Conservation (phyloP, 1,140 invertebrate genomes). For the Cydia amplana region DNA sequence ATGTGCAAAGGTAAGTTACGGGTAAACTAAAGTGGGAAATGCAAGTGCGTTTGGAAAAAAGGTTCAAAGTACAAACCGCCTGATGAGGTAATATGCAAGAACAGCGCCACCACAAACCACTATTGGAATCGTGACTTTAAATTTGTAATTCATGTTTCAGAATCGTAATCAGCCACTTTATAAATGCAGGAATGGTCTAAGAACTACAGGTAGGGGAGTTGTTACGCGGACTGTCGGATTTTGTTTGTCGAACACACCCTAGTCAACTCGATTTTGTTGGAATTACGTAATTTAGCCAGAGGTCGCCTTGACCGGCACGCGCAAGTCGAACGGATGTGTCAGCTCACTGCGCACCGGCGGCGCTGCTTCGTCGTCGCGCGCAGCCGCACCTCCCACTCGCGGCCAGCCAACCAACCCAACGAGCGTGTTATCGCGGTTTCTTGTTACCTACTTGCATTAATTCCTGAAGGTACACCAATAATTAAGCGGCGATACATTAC, state of each 20-base stretch:
- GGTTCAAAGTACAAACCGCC: conserved; percentile 64
- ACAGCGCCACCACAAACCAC: conserved; percentile 75
- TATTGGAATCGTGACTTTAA: conserved; percentile 74
- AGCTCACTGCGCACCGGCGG: conserved; percentile 71
- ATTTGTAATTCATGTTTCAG: conserved; percentile 73
- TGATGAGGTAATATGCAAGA: conserved; percentile 77
- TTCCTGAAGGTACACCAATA: conserved; percentile 51
- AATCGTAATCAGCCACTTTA: conserved; percentile 50
- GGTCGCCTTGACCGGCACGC: conserved; percentile 72
- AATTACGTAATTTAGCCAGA: conserved; percentile 77
- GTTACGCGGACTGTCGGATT: conserved; percentile 52
- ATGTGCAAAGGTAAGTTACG: conserved; percentile 1
- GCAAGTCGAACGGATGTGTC: conserved; percentile 74
- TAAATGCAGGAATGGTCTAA: conserved; percentile 50
- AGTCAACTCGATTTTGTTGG: conserved; percentile 64
- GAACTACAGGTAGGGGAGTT: conserved; percentile 52
- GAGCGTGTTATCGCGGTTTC: conserved; percentile 69
- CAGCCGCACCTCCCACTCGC: conserved; percentile 69
- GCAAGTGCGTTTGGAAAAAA: conserved; percentile 19
- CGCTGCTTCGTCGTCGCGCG: conserved; percentile 58
- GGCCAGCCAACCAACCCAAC: conserved; percentile 45
- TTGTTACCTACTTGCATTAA: conserved; percentile 69
- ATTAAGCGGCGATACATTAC: conserved; percentile 64
- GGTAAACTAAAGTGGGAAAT: neutral
- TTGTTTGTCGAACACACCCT: conserved; percentile 72